Evolutionary conservation across 2,888 invertebrate species (phyloP), one percentile per base, ranked within the genome.

Genomic region (Pollenia labialis): DNA sequence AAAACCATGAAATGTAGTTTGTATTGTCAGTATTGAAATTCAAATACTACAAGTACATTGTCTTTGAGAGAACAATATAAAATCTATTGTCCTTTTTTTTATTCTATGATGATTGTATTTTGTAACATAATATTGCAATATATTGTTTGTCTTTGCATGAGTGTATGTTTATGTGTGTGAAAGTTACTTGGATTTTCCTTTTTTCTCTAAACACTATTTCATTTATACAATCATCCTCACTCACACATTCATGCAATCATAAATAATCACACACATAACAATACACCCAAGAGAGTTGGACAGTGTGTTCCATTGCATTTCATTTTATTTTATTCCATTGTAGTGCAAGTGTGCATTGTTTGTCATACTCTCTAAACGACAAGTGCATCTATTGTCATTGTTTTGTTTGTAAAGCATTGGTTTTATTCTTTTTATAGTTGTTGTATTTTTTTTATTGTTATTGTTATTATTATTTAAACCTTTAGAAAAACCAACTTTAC

Each of bases 351-450:
- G 80, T 86, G 82, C 58, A 86, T 86, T 86, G 82, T 86, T 85
- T 85, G 79, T 79, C 79, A 75, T 74, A 86, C 79, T 79, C 82
- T 86, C 86, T 69, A 85, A 75, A 80, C 86, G 82, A 86, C 86
- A 86, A 86, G 86, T 86, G 86, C 84, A 84, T 87, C 85, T 77
- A 79, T 81, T 85, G 86, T 80, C 82, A 86, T 84, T 87, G 77
- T 81, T 66, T 77, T 71, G 75, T 76, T 79, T 76, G 32, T 66
- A 54, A 46, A 71, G 72, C 68, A 72, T 58, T 58, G 50, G 50
- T 62, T 71, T 52, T 81, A 52, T 85, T 77, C 64, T 66, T 71
- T 66, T 64, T 58, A 52, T 42, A 23, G 52, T 66, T 66, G 32
- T 71, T 81, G 54, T 40, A 72, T 48, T 46, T 12, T 83, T 77